These are phyloP conservation scores for Pseudococcus jackbeardsleyi DNA, from an alignment of 2,888 invertebrate species.

Conservation along the genomic window DNA sequence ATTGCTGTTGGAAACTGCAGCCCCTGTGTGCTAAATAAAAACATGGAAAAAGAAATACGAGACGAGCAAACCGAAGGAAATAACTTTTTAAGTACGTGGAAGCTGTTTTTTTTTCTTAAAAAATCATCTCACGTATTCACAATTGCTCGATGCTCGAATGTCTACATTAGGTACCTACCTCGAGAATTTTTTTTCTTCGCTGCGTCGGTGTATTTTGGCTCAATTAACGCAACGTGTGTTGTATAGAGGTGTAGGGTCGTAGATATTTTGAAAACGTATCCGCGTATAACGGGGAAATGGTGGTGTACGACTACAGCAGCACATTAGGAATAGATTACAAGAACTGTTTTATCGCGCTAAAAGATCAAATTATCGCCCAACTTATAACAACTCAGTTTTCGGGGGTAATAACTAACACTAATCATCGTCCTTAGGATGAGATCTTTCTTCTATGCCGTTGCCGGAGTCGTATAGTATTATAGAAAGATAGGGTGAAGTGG, in stretches of 20 bases:
- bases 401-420: constrained; percentile 55
- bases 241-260: not conserved
- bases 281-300: not conserved
- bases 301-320: not conserved
- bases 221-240: constrained; percentile 43
- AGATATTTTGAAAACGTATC: not conserved
- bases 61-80: not conserved
- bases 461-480: constrained; percentile 6
- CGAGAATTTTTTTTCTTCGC: not conserved
- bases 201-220: not conserved
- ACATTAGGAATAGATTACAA: constrained; percentile 57
- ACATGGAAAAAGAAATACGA: constrained; percentile 26
- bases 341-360: constrained; percentile 46
- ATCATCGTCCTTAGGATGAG: constrained; percentile 30
- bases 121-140: constrained; percentile 45
- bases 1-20: not conserved
- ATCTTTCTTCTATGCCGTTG: not conserved
- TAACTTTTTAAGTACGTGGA: constrained; percentile 26
- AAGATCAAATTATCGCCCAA: constrained; percentile 52
- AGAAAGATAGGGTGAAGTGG: not conserved
- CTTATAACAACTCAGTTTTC: constrained; percentile 55
- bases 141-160: constrained; percentile 15
- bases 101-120: not conserved
- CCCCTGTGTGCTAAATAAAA: not conserved
- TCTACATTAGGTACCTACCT: not conserved